Base-by-base conservation (phyloP, 2,113 vertebrate genomes). In the Menidia beryllina region DNA sequence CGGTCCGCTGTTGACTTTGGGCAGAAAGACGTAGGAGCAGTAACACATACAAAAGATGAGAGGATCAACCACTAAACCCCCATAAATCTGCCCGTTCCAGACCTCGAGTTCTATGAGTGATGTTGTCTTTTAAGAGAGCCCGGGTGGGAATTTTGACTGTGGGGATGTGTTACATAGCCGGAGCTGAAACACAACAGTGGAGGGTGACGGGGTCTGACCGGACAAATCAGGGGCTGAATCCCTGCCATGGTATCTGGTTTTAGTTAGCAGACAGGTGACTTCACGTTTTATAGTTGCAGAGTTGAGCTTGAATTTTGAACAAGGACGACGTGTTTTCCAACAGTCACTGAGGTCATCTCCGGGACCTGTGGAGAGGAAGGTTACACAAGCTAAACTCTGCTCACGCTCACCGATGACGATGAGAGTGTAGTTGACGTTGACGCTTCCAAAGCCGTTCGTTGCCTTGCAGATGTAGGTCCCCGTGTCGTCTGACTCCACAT, bases 371-470 rank as follows among this genome's bases (percentile, higher is more conserved):
- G 24, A 68, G 50, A n/a, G 56, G 26, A 54, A 63, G 36, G 38
- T 75, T 41, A 50, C 12, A 41, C 21, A 27, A 71, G 49, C 50
- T 23, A 9, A 71, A 43, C n/a, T 47, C 34, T n/a, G 1, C 34
- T 11, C 12, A 6, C 20, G 93, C 97, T 93, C 86, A 98, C 98
- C 95, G 0, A 97, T 96, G 49, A 99, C 95, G 0, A 98, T 95
- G 80, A 99, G 96, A 0, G 97, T 98, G 72, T 98, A 98, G 95
- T 99, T 99, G 70, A 99, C 93, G n/a, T 95, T 97, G 82, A 96
- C 94, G 75, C 98, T 99, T 61, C 98, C 98, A 0, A 99, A 99
- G 77, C 98, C 98, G 0, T 99, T 99, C 69, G 97, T 99, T 79
- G 98, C 98, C 89, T 98, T 98, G 91, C 98, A 99, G 77, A 98